Evolutionary conservation across 1,140 invertebrate genomes (phyloP), one percentile per base, ranked within the genome.

Genomic region (Drosophila hydei): DNA sequence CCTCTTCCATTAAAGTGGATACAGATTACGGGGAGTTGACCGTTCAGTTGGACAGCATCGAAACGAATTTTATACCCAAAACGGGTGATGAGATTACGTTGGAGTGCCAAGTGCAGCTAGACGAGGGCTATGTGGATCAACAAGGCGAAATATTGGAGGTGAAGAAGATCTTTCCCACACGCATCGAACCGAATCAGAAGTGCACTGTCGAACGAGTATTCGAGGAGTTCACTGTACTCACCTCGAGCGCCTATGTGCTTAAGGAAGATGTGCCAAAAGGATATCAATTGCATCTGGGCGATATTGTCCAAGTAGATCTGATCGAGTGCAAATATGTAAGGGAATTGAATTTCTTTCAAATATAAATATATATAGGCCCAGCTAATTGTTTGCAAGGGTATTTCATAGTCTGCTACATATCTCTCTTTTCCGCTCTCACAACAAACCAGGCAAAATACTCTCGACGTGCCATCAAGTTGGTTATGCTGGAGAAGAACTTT

Each of bases 21-120:
- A 91, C 94, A 0, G 92, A 93, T 33, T 92, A 93, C 12, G 91
- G 91, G 60, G 91, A 93, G 40, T 72, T 94, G 12, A 90, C 77
- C 43, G 91, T 95, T 51, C 91, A 92, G 64, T 83, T 95, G 23
- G 93, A 95, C 69, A 89, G 92, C 42, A 92, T 95, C 3, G 80
- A 91, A 72, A 73, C 90, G 3, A 91, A 77, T 42, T 93, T 93
- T 69, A 65, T 93, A 18, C 93, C 93, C 47, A 61, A 71, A 14
- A 56, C 42, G 14, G 83, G 89, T 5, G 90, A 91, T 48, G 52
- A 69, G 16, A 73, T 91, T 1, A 36, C 42, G 45, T 51, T 91
- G 6, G 56, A 63, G 48, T 91, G 90, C 45, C 72, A 72, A 12
- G 65, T 91, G 8, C 78, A 91, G 52, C 55, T 75, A 36, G 79